A percentile compares a stretch with the other conserved stretches of the same genome.
Conservation (phyloP, 37 sponge, comb jelly and placozoan genomes). For the Halisarca cf. caerulea region DNA sequence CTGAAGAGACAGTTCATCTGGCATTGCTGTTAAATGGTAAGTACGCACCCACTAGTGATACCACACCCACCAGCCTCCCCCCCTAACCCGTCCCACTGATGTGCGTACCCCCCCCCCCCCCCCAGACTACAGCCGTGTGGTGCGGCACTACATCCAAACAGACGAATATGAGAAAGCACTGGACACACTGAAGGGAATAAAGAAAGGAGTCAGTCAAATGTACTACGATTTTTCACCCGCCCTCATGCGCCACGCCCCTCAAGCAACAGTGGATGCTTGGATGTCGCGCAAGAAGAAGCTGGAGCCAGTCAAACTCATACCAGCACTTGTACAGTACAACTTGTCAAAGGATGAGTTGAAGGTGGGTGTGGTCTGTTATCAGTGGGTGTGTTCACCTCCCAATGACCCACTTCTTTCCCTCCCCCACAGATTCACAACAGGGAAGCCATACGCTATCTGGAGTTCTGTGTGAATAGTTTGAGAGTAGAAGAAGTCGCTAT, state of each 20-base stretch:
- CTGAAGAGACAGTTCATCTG: conserved; percentile 89
- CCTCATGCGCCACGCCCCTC: conserved; percentile 80
- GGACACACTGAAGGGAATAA: conserved; percentile 55
- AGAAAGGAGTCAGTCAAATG: conserved; percentile 52
- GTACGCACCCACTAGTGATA: not conserved
- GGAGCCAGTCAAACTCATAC: conserved; percentile 83
- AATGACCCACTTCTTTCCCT: not conserved
- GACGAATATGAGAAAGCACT: conserved; percentile 77
- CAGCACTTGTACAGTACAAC: conserved; percentile 87
- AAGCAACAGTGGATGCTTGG: conserved; percentile 82
- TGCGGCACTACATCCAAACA: conserved; percentile 81
- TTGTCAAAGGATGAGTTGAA: conserved; percentile 17
- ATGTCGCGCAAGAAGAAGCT: conserved; percentile 51
- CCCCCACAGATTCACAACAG: conserved; percentile 6
- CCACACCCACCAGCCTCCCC: not conserved
- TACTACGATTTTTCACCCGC: conserved; percentile 91
- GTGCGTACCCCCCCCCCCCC: not conserved
- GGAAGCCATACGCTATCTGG: conserved; percentile 84
- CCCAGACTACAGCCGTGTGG: conserved; percentile 87
- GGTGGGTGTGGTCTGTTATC: not conserved
- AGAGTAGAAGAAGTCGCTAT: conserved; percentile 69
- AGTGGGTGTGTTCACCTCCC: not conserved
- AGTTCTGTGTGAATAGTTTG: conserved; percentile 82
- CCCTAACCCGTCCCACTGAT: not conserved
- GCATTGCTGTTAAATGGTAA: conserved; percentile 86